These are phyloP conservation scores for Acromyrmex charruanus DNA, from an alignment of 1,140 invertebrate species.

Conservation along the genomic window DNA sequence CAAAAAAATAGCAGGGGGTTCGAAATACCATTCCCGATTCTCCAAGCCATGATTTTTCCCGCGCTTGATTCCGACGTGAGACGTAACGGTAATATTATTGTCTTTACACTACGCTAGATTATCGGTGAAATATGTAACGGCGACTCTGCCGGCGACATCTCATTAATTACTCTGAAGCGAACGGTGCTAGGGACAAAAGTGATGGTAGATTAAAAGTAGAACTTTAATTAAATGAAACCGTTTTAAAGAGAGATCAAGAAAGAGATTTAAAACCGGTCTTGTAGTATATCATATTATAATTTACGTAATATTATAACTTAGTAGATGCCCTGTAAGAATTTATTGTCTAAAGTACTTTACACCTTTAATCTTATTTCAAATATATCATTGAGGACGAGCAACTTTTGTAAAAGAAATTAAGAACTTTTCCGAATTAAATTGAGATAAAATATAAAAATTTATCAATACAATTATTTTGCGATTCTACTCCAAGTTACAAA, in stretches of 20 bases:
- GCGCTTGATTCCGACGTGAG: slow-evolving; percentile 33
- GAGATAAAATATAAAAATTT: not conserved
- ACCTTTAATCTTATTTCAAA: not conserved
- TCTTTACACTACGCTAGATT: slow-evolving; percentile 7
- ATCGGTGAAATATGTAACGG: slow-evolving; percentile 59
- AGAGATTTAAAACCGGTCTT: slow-evolving; percentile 34
- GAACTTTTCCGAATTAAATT: not conserved
- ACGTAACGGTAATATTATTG: slow-evolving; percentile 49
- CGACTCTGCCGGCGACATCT: slow-evolving; percentile 31
- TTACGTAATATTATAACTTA: slow-evolving; percentile 22
- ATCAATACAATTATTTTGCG: not conserved
- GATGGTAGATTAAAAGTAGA: slow-evolving; percentile 58
- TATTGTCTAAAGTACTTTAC: slow-evolving; percentile 18
- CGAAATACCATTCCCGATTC: slow-evolving; percentile 3
- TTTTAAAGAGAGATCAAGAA: slow-evolving; percentile 23
- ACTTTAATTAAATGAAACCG: slow-evolving; percentile 60
- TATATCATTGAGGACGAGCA: not conserved
- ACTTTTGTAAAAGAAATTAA: not conserved
- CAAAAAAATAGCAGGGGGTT: slow-evolving; percentile 45
- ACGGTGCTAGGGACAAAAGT: slow-evolving; percentile 37
- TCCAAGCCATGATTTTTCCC: not conserved
- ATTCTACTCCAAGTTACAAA: slow-evolving; percentile 21
- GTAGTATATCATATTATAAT: slow-evolving; percentile 13
- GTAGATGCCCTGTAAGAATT: not conserved
- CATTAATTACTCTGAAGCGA: slow-evolving; percentile 41